Percentiles rank a stretch among this genome's conserved stretches.
Conservation (phyloP, 1,140 invertebrate genomes). For the silkworm (Bombyx mori) region DNA sequence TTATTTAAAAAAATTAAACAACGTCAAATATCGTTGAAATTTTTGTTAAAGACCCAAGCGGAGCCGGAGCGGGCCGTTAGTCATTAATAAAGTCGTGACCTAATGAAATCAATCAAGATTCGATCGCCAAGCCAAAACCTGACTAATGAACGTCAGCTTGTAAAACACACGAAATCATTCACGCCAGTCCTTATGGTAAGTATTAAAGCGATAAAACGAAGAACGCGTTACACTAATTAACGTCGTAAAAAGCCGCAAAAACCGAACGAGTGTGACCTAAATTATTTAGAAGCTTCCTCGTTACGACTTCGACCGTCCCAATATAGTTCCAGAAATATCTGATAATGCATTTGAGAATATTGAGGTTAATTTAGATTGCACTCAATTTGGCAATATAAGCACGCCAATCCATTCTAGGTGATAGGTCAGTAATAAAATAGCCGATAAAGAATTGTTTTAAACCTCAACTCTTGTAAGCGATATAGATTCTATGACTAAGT, state of each 20-base stretch:
- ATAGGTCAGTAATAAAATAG: too few species aligned
- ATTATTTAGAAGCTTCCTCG: conserved; percentile 10
- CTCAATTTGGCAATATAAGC: too few species aligned
- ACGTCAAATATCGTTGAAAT: too few species aligned
- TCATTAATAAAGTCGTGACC: too few species aligned
- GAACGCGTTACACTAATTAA: conserved; percentile 2
- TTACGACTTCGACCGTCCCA: not conserved
- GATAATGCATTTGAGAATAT: not conserved
- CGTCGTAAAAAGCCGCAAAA: conserved; percentile 7
- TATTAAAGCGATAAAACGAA: conserved; percentile 19
- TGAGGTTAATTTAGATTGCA: too few species aligned
- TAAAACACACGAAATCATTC: not conserved
- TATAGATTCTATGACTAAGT: not conserved
- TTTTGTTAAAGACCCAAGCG: too few species aligned
- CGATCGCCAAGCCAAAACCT: not conserved
- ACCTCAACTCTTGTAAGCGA: not conserved
- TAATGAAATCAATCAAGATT: not conserved
- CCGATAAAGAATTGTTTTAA: not conserved
- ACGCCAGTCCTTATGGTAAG: too few species aligned
- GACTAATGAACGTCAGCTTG: not conserved
- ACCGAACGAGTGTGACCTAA: conserved; percentile 12
- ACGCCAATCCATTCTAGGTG: too few species aligned
- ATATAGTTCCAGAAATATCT: not conserved
- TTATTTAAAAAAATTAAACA: too few species aligned
- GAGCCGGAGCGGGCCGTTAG: too few species aligned